Conservation (phyloP, 1,140 invertebrate genomes). For the Caenorhabditis inopinata region DNA sequence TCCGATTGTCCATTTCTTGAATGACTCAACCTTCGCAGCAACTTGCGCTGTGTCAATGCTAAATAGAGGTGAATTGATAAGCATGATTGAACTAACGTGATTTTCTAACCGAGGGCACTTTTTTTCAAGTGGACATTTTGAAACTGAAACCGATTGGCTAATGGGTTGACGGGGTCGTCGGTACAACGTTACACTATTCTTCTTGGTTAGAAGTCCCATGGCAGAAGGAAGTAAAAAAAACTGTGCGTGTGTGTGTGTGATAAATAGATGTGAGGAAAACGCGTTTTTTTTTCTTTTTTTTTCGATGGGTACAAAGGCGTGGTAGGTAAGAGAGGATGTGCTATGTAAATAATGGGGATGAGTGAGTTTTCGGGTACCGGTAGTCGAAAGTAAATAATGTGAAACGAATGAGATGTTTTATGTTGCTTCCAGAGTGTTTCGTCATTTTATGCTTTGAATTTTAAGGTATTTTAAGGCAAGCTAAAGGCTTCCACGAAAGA, state of each 20-base stretch:
- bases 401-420: no score
- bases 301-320: not conserved
- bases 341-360: not conserved
- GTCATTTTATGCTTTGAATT: no score
- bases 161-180: not conserved
- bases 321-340: not conserved
- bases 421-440: no score
- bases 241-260: no score
- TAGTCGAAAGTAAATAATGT: conserved; percentile 17
- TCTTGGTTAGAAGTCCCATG: not conserved
- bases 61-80: not conserved
- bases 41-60: conserved; percentile 41
- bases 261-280: no score
- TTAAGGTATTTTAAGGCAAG: no score
- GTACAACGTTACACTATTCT: not conserved
- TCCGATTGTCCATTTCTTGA: conserved; percentile 44
- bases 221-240: not conserved
- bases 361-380: not conserved
- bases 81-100: not conserved
- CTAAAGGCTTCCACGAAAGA: no score
- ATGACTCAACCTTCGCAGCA: conserved; percentile 35
- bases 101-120: not conserved
- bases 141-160: not conserved
- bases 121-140: not conserved
- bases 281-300: no score